Evolutionary conservation across 2,888 invertebrate species (phyloP).

Genomic region (Mesoligia furuncula): DNA sequence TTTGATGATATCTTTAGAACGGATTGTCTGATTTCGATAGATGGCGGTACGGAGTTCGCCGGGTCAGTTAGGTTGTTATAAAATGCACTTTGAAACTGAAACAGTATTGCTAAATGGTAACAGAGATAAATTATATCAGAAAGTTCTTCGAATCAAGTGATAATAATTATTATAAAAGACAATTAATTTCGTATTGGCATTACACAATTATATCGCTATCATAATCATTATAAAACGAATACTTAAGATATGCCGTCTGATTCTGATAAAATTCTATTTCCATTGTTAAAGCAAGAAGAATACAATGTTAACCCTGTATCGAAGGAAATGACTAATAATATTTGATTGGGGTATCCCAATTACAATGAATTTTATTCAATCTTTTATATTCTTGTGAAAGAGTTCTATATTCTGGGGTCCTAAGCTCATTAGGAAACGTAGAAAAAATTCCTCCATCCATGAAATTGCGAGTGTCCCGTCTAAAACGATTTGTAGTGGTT

Average conservation of each 20-base stretch:
- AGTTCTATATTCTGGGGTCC: conserved; percentile 1
- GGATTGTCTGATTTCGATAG: no score
- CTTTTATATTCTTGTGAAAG: conserved; percentile 28
- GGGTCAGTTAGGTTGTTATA: not conserved
- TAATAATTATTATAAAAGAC: not conserved
- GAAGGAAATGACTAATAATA: conserved; percentile 32
- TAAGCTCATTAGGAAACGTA: conserved; percentile 34
- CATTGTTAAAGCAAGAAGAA: conserved; percentile 21
- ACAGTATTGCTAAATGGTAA: conserved; percentile 5
- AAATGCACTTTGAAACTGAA: conserved; percentile 7
- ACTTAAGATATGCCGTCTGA: conserved; percentile 5
- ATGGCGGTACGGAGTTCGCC: no score
- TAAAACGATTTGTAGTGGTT: conserved; percentile 27
- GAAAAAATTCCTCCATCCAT: conserved; percentile 35
- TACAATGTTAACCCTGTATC: conserved; percentile 11
- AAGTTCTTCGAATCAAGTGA: not conserved
- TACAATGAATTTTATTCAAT: not conserved
- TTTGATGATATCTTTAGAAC: no score
- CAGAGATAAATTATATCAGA: conserved; percentile 7
- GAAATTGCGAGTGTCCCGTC: conserved; percentile 24
- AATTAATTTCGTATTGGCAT: conserved; percentile 9
- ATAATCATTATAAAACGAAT: conserved; percentile 17
- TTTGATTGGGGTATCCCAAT: conserved; percentile 43
- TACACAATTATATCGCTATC: conserved; percentile 4
- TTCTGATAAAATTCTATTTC: conserved; percentile 26